These are phyloP conservation scores for Bovichtus diacanthus DNA, from an alignment of 2,797 vertebrate species.

Conservation along the genomic window DNA sequence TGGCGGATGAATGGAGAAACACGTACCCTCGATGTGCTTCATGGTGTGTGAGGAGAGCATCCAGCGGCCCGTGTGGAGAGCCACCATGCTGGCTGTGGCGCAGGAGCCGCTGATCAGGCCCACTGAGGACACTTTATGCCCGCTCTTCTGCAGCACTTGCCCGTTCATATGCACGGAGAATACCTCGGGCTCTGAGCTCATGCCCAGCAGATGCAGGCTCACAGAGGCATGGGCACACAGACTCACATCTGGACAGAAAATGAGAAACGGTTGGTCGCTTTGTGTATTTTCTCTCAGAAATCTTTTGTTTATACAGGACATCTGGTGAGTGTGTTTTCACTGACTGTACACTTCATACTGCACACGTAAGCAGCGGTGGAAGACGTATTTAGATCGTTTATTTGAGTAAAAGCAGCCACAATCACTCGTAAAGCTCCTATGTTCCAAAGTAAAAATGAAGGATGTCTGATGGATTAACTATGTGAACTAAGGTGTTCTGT, in stretches of 20 bases:
- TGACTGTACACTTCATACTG: neutral
- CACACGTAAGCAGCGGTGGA: neutral
- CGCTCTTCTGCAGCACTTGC: conserved; percentile 89
- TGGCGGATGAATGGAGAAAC: neutral
- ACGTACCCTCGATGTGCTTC: conserved; percentile 91
- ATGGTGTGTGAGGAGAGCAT: conserved; percentile 89
- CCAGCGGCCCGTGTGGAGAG: conserved; percentile 89
- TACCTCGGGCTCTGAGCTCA: conserved; percentile 93
- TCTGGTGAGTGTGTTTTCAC: neutral
- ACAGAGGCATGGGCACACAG: conserved; percentile 88
- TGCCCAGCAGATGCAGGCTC: conserved; percentile 92
- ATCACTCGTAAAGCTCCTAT: neutral
- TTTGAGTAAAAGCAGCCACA: neutral
- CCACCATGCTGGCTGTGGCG: conserved; percentile 88
- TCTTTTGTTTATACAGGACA: neutral
- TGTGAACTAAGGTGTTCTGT: no score
- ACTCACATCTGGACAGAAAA: conserved; percentile 82
- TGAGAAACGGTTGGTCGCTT: neutral
- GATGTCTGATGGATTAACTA: neutral
- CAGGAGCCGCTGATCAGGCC: conserved; percentile 89
- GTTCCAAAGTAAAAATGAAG: neutral
- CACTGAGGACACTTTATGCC: conserved; percentile 88
- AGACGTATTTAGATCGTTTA: neutral
- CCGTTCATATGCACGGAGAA: conserved; percentile 96
- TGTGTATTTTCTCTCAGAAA: neutral